These are phyloP conservation scores for Chaetodon trifasciatus DNA, from an alignment of 2,797 vertebrate species.

Conservation along the genomic window DNA sequence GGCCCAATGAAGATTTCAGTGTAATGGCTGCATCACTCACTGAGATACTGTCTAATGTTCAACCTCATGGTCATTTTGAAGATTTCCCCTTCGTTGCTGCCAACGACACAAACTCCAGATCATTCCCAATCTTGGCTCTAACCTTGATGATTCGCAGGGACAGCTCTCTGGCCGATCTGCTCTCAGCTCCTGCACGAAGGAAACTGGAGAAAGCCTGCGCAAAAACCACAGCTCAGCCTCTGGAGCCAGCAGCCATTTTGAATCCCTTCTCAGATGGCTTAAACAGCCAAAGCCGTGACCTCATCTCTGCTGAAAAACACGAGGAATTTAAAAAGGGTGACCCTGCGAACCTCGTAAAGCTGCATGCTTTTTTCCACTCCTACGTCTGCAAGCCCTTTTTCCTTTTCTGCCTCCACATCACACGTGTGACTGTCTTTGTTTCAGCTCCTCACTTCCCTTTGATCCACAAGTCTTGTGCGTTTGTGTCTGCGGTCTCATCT, in stretches of 20 bases:
- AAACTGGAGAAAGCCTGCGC: constrained; percentile 62
- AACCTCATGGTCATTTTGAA: constrained; percentile 46
- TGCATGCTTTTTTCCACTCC: background rate
- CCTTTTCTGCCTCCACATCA: constrained; percentile 38
- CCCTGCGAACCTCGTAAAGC: constrained; percentile 40
- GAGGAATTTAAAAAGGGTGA: constrained; percentile 56
- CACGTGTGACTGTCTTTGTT: constrained; percentile 45
- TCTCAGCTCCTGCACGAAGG: constrained; percentile 55
- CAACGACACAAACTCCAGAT: constrained; percentile 66
- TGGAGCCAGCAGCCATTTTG: constrained; percentile 57
- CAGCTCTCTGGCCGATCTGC: constrained; percentile 75
- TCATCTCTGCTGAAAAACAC: constrained; percentile 61
- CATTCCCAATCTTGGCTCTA: constrained; percentile 72
- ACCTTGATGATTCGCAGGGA: constrained; percentile 73
- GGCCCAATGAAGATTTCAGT: constrained; percentile 28
- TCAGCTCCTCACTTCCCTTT: constrained; percentile 27
- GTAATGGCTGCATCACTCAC: constrained; percentile 41
- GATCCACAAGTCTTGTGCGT: background rate
- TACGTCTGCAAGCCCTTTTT: constrained; percentile 34
- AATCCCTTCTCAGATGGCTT: constrained; percentile 62
- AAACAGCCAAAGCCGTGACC: constrained; percentile 71
- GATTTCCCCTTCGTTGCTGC: constrained; percentile 39
- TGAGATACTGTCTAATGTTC: constrained; percentile 36
- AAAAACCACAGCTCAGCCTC: constrained; percentile 61
- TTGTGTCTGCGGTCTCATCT: background rate